These are phyloP conservation scores for Paraescarpia echinospica DNA, from an alignment of 1,140 invertebrate genomes.

Conservation along the genomic window DNA sequence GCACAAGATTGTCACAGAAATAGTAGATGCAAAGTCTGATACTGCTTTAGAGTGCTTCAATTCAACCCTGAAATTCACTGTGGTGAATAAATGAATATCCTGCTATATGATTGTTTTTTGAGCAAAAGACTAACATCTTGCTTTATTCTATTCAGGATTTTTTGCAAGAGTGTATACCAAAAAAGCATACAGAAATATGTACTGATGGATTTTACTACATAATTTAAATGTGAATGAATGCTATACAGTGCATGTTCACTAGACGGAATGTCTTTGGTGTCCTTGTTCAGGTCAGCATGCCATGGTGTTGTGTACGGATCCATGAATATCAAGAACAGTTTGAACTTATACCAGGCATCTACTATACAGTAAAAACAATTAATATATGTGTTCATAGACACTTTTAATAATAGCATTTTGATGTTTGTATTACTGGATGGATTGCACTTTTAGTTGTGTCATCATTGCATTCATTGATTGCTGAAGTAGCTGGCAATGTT, in stretches of 20 bases:
- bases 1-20: neutral
- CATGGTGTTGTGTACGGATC: too few species aligned
- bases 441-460: neutral
- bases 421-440: neutral
- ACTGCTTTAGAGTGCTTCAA: neutral
- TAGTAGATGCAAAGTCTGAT: neutral
- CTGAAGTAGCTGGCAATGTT: neutral
- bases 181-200: neutral
- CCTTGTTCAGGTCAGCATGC: too few species aligned
- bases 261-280: too few species aligned
- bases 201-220: neutral
- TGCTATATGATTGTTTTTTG: neutral
- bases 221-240: neutral
- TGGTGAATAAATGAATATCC: neutral
- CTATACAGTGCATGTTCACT: neutral
- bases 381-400: neutral
- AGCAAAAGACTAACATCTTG: neutral
- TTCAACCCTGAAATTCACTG: neutral
- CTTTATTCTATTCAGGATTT: neutral
- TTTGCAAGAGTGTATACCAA: neutral
- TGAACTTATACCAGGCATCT: too few species aligned
- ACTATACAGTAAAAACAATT: neutral
- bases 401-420: neutral
- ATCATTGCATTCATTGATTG: neutral
- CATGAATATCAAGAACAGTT: too few species aligned